Evolutionary conservation across 2,888 invertebrate species (phyloP).

Genomic region (Creontiades dilutus): DNA sequence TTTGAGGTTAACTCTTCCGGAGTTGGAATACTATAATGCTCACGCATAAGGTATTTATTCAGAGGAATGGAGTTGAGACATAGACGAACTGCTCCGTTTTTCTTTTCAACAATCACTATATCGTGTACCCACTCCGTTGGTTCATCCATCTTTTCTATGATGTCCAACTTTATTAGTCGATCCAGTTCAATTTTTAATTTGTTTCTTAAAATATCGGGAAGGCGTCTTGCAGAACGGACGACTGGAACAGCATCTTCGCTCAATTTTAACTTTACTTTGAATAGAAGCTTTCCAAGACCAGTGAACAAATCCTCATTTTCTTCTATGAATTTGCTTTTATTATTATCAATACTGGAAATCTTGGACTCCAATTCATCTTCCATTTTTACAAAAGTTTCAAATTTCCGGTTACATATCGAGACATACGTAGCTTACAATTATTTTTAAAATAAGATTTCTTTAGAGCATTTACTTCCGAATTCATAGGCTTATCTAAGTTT

Average conservation of each 20-base stretch:
- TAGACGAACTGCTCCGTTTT: conserved; percentile 43
- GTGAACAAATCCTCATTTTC: conserved; percentile 37
- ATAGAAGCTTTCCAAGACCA: conserved; percentile 20
- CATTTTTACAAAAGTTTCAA: conserved; percentile 24
- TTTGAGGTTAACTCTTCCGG: conserved; percentile 43
- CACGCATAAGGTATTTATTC: conserved; percentile 59
- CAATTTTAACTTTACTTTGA: conserved; percentile 44
- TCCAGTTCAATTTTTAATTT: no score
- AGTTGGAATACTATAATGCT: conserved; percentile 64
- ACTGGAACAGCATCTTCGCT: conserved; percentile 41
- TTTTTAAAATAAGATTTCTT: no score
- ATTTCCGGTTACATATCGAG: conserved; percentile 14
- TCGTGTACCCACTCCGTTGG: no score
- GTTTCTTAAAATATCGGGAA: no score
- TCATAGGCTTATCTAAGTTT: not conserved
- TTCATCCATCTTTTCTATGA: no score
- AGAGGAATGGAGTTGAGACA: conserved; percentile 58
- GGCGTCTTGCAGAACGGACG: conserved; percentile 23
- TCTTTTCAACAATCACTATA: conserved; percentile 65
- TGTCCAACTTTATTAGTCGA: no score
- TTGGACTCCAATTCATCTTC: not conserved
- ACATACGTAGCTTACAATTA: no score
- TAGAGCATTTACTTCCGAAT: no score
- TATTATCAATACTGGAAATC: not conserved
- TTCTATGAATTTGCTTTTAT: no score